These are phyloP conservation scores for Phengaris arion DNA, from an alignment of 2,888 invertebrate genomes.

Conservation along the genomic window DNA sequence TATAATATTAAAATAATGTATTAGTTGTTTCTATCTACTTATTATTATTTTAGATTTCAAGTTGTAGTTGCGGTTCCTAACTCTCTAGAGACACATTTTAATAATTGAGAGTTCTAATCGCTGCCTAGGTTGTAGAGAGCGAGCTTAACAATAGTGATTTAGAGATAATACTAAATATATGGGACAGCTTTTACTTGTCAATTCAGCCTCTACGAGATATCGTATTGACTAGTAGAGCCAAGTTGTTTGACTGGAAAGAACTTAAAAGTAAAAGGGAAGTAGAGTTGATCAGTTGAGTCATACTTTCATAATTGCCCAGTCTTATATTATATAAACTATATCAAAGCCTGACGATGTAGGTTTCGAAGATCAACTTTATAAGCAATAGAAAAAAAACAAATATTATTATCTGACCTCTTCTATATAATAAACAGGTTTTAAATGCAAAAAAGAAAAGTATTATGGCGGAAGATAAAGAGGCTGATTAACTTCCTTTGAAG, in stretches of 20 bases:
- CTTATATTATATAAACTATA: neutral
- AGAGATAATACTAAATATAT: neutral
- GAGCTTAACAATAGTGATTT: neutral
- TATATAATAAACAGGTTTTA: neutral
- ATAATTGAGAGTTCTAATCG: slow-evolving; percentile 7
- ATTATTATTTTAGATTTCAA: neutral
- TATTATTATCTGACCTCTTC: neutral
- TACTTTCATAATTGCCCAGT: neutral
- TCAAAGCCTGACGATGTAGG: neutral
- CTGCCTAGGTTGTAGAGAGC: neutral
- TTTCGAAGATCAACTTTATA: too few relatives aligned
- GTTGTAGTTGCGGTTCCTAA: neutral
- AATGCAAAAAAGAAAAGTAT: neutral
- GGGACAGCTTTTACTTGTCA: slow-evolving; percentile 13
- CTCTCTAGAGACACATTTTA: neutral
- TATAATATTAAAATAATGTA: neutral
- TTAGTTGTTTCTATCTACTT: neutral
- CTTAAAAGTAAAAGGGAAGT: slow-evolving; percentile 3
- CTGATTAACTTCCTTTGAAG: neutral
- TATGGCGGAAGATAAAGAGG: neutral
- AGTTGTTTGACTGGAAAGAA: neutral
- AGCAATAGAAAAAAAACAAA: too few relatives aligned
- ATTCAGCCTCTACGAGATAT: neutral
- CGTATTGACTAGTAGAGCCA: neutral
- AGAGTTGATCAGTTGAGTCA: neutral